Evolutionary conservation across 2,888 invertebrate genomes (phyloP).

Genomic region (Bruchidius siliquastri): DNA sequence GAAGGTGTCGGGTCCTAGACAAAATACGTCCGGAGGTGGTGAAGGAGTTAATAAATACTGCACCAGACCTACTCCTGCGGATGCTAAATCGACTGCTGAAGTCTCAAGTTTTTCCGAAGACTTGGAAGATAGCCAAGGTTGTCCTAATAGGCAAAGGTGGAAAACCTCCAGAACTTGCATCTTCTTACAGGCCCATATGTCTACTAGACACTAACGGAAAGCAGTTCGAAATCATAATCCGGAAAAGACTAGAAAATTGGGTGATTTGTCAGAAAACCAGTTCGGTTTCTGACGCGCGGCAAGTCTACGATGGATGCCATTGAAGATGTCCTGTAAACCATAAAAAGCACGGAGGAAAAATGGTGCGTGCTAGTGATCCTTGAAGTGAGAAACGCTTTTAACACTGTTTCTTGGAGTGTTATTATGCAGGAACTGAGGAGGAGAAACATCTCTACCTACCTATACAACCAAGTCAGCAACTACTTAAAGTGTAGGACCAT

Average conservation of each 20-base stretch:
- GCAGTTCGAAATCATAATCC: conserved; percentile 2
- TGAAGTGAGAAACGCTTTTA: conserved; percentile 6
- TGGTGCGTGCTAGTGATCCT: conserved; percentile 4
- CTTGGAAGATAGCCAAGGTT: conserved; percentile 22
- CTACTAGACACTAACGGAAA: conserved; percentile 2
- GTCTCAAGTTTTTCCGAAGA: conserved; percentile 12
- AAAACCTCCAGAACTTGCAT: background rate
- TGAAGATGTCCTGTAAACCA: background rate
- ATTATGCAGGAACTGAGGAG: background rate
- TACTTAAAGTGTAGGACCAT: background rate
- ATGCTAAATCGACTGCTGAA: conserved; percentile 10
- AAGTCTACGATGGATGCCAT: conserved; percentile 1
- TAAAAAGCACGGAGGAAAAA: background rate
- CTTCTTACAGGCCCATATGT: conserved; percentile 8
- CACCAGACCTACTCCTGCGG: conserved; percentile 10
- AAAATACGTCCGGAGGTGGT: conserved; percentile 23
- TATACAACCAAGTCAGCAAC: background rate
- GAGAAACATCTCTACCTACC: background rate
- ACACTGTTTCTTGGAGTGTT: conserved; percentile 1
- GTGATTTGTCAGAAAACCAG: no score
- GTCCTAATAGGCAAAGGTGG: conserved; percentile 8
- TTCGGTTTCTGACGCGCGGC: background rate
- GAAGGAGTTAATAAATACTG: conserved; percentile 7
- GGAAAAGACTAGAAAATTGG: conserved; percentile 2
- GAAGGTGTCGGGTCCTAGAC: conserved; percentile 26